These are phyloP conservation scores for Epistrophella euchroma DNA, from an alignment of 2,888 invertebrate species.

Conservation along the genomic window DNA sequence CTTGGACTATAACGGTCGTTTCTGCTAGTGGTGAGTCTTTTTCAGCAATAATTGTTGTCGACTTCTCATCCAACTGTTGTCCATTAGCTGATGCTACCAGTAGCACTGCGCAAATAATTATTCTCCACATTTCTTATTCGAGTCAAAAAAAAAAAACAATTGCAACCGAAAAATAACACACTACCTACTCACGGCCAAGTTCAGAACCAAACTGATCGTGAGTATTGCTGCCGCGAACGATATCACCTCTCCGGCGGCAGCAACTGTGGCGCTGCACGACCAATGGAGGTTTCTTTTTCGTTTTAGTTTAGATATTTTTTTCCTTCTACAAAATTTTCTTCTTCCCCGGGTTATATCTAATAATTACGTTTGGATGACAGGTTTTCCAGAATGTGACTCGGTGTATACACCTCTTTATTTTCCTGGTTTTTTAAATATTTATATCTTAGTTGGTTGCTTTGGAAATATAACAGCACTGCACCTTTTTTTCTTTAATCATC, in stretches of 20 bases:
- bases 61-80: conserved; percentile 52
- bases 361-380: conserved; percentile 39
- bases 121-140: conserved; percentile 63
- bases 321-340: conserved; percentile 16
- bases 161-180: conserved; percentile 42
- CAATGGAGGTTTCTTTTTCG: conserved; percentile 34
- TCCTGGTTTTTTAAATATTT: conserved; percentile 64
- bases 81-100: conserved; percentile 39
- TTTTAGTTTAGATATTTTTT: not conserved
- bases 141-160: not conserved
- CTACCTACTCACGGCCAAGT: conserved; percentile 74
- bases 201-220: conserved; percentile 74
- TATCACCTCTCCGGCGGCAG: conserved; percentile 52
- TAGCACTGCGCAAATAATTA: conserved; percentile 71
- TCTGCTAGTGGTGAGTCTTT: conserved; percentile 38
- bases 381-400: conserved; percentile 59
- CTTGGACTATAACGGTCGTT: conserved; percentile 38
- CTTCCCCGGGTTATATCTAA: not conserved
- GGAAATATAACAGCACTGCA: conserved; percentile 47
- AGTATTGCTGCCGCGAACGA: conserved; percentile 59
- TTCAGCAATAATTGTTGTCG: conserved; percentile 35
- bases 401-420: conserved; percentile 37
- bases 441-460: conserved; percentile 26
- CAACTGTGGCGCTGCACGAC: not conserved
- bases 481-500: conserved; percentile 38